Evolutionary conservation across 2,113 vertebrate species (phyloP), one percentile per base, ranked within the genome.

Genomic region (Notechis scutatus): DNA sequence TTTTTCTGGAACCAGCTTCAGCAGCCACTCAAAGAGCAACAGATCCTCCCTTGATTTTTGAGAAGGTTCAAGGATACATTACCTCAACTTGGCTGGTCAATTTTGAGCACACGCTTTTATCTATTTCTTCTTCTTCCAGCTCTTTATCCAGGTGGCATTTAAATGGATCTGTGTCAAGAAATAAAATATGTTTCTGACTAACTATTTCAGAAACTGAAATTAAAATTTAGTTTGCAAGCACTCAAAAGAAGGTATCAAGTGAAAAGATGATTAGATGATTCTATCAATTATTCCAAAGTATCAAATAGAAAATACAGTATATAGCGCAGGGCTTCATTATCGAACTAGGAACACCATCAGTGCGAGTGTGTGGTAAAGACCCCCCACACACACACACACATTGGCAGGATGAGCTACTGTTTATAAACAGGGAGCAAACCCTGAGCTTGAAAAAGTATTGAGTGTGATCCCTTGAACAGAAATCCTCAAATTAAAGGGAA

Each of bases 51-150:
- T 18, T 21, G 74, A 21, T 81, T 81, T 39, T 39, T 81, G 34
- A 81, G 18, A 42, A 8, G 20, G 34, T 7, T 81, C 20, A 42
- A 42, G 18, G 74, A 81, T 81, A 81, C 18, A 74, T 97, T 97
- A 99, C 99, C 98, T 97, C 98, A 90, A 97, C 94, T 92, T 98
- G 98, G 56, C 95, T 96, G 92, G 97, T 98, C 87, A 94, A 94
- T 97, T 97, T 98, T 94, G 93, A 94, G 93, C 97, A 96, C 0
- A 96, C 94, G 15, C 98, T 96, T 59, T 96, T 97, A 91, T 98
- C 96, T 94, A 99, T 95, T 64, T 99, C 98, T 45, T 98, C 97
- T 92, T 99, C 98, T 92, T 97, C 97, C 18, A 99, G 96, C 93
- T 99, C 98, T 85, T 95, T 98, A 93, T 97, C 96, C 95, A 98